phyloP scores from a whole-genome alignment of 2,888 invertebrate species.

The Stegana nigrithorax region DNA sequence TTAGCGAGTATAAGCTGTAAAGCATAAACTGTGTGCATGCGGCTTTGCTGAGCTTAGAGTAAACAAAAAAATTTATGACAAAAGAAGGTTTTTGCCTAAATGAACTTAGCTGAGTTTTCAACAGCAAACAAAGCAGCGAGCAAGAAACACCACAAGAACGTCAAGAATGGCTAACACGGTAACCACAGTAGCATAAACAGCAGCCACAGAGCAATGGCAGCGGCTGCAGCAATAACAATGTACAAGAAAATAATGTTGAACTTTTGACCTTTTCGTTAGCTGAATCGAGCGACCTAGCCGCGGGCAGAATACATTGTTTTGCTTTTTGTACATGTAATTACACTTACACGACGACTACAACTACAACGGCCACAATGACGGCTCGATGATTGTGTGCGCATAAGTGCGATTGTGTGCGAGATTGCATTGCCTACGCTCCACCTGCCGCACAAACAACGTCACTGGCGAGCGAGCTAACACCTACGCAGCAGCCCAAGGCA shows the following conservation, averaged over 20 bases:
- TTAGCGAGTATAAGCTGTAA: too few relatives aligned
- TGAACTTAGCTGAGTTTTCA: too few relatives aligned
- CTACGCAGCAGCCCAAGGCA: too few relatives aligned
- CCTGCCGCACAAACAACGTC: not conserved
- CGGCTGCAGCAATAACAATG: not conserved
- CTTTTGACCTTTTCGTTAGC: constrained; percentile 15
- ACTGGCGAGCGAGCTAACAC: not conserved
- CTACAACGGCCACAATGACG: not conserved
- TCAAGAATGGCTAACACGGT: not conserved
- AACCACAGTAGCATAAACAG: not conserved
- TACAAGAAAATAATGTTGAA: constrained; percentile 7
- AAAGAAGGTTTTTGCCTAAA: too few relatives aligned
- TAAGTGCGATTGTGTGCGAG: not conserved
- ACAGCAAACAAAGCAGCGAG: not conserved
- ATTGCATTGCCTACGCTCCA: not conserved
- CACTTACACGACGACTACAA: not conserved
- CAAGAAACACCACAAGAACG: constrained; percentile 21
- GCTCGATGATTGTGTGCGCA: not conserved
- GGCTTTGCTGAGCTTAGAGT: too few relatives aligned
- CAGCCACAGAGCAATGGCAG: not conserved
- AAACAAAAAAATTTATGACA: not conserved
- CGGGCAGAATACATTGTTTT: constrained; percentile 3
- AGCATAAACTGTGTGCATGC: too few relatives aligned
- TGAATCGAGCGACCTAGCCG: constrained; percentile 12
- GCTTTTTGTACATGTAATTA: not conserved